These are phyloP conservation scores for Mesembrinibis cayennensis DNA, from an alignment of 2,113 vertebrate genomes.

Conservation along the genomic window DNA sequence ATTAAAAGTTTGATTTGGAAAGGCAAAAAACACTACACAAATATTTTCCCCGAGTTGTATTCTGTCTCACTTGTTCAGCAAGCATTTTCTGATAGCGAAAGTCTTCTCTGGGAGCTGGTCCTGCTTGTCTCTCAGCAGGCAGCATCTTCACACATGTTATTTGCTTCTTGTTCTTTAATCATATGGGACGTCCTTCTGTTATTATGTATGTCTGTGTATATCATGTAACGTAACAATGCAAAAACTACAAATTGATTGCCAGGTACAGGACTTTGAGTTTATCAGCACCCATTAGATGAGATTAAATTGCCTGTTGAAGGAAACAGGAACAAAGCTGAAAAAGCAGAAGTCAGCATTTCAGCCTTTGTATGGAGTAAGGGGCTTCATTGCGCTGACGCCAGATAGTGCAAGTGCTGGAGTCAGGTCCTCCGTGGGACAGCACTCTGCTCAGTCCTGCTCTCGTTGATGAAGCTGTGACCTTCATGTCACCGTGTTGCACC, in stretches of 20 bases:
- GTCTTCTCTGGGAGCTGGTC: background rate
- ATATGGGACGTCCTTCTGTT: background rate
- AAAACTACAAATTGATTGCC: background rate
- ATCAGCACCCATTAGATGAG: background rate
- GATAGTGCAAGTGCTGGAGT: background rate
- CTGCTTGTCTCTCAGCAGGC: background rate
- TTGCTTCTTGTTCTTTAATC: background rate
- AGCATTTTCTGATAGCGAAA: background rate
- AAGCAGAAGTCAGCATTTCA: background rate
- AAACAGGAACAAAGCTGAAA: background rate
- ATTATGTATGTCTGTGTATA: background rate
- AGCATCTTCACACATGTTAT: fast-evolving
- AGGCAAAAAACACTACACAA: background rate
- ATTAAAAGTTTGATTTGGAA: background rate
- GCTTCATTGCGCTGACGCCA: background rate
- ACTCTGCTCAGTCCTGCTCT: background rate
- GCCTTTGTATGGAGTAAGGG: background rate
- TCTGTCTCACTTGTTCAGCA: background rate
- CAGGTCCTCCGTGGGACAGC: background rate
- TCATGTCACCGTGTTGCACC: background rate
- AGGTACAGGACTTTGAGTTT: background rate
- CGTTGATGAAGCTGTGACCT: background rate
- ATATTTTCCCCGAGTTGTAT: background rate
- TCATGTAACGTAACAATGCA: background rate
- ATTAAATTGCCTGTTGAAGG: background rate